A percentile compares a stretch with the other conserved stretches of the same genome.
Evolutionary conservation across 1,140 invertebrate genomes (phyloP).

Genomic region (Hylaeus anthracinus): DNA sequence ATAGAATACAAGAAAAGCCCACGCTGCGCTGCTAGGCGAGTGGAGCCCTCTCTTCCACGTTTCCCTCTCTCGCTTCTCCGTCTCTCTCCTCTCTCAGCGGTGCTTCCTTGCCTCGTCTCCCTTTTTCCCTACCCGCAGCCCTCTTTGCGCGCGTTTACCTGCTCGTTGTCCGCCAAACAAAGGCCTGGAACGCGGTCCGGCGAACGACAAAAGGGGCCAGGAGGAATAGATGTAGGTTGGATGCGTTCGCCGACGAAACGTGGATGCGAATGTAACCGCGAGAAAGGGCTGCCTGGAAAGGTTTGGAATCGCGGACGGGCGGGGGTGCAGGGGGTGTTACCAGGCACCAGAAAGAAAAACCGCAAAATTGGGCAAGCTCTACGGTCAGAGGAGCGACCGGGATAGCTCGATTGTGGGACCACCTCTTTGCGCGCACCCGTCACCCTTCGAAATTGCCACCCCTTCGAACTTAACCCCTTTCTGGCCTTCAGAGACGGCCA

Average conservation of each 20-base stretch:
- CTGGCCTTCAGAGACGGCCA: too few species aligned
- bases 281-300: too few species aligned
- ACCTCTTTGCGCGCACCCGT: not conserved
- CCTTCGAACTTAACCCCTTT: not conserved
- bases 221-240: not conserved
- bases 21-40: slow-evolving; percentile 72
- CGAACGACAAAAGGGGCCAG: not conserved
- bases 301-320: not conserved
- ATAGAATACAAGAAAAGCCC: slow-evolving; percentile 81
- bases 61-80: slow-evolving; percentile 17
- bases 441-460: not conserved
- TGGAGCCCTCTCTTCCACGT: slow-evolving; percentile 58
- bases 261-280: not conserved
- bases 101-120: slow-evolving; percentile 15
- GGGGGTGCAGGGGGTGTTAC: not conserved
- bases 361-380: not conserved
- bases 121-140: slow-evolving; percentile 25
- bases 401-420: not conserved
- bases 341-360: not conserved
- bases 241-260: too few species aligned
- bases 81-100: slow-evolving; percentile 21
- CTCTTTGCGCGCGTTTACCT: slow-evolving; percentile 28
- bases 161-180: slow-evolving; percentile 14
- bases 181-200: slow-evolving; percentile 6
- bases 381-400: not conserved